Conservation (phyloP, 1,140 invertebrate species). For the Chelonus insularis region DNA sequence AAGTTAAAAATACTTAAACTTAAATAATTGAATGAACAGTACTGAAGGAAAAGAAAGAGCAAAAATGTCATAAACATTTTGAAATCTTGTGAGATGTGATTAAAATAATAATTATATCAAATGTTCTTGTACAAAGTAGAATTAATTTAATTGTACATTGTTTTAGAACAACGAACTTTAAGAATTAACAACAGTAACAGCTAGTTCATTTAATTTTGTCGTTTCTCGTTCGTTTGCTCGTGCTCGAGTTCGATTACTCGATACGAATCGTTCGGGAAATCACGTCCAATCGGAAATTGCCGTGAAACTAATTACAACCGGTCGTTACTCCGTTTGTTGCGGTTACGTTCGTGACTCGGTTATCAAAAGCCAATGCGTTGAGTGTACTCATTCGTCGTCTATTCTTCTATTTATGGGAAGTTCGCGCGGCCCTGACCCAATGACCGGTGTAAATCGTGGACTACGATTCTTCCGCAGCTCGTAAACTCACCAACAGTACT, state of each 20-base stretch:
- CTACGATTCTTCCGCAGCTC: slow-evolving; percentile 15
- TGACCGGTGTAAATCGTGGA: slow-evolving; percentile 36
- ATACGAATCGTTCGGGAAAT: slow-evolving; percentile 16
- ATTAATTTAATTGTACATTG: background rate
- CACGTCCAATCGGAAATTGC: slow-evolving; percentile 28
- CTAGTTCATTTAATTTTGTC: slow-evolving; percentile 22
- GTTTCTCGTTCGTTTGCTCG: slow-evolving; percentile 16
- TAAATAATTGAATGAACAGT: no score
- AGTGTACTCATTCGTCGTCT: background rate
- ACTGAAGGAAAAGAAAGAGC: no score
- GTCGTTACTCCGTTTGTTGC: slow-evolving; percentile 29
- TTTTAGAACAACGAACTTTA: background rate
- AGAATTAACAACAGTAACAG: slow-evolving; percentile 4
- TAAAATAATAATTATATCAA: no score
- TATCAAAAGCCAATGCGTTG: slow-evolving; percentile 22
- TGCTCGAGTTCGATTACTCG: slow-evolving; percentile 25
- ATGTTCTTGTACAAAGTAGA: background rate
- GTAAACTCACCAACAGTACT: slow-evolving; percentile 32
- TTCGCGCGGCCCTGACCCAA: slow-evolving; percentile 34
- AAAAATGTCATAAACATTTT: no score
- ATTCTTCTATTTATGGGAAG: slow-evolving; percentile 21
- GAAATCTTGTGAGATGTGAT: no score
- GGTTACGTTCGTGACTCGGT: slow-evolving; percentile 26
- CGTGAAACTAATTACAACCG: slow-evolving; percentile 30
- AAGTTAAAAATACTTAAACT: no score